These are phyloP conservation scores for Pitangus sulphuratus DNA, from an alignment of 2,797 vertebrate genomes.

Conservation along the genomic window DNA sequence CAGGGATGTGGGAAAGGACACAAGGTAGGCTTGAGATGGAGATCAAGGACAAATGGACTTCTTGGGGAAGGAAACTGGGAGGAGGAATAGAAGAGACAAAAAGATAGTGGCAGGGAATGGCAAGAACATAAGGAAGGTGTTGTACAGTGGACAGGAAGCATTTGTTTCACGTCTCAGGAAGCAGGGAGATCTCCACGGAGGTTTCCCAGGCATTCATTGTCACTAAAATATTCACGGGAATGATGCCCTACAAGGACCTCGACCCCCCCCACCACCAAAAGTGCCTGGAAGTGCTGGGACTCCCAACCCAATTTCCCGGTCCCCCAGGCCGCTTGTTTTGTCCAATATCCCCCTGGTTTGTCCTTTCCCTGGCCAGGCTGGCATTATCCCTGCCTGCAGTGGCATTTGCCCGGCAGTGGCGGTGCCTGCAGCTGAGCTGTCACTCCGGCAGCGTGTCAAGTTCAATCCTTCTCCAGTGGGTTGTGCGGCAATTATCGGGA, in stretches of 20 bases:
- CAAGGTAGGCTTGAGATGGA: not conserved
- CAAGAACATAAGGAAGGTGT: not conserved
- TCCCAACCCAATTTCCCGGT: not conserved
- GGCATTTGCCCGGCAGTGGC: not conserved
- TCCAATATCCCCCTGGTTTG: rapidly evolving
- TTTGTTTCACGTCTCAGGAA: not conserved
- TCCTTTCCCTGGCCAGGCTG: not conserved
- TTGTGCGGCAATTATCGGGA: not conserved
- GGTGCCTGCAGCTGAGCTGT: not conserved
- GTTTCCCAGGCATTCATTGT: not conserved
- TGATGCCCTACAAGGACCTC: not conserved
- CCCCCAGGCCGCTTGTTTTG: not conserved
- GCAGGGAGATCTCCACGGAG: not conserved
- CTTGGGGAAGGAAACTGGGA: not conserved
- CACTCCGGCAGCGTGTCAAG: rapidly evolving
- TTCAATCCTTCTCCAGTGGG: not conserved
- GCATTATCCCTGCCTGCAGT: not conserved
- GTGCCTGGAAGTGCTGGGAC: not conserved
- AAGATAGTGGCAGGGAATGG: not conserved
- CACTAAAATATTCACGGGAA: not conserved
- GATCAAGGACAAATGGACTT: not conserved
- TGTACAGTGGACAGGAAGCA: not conserved
- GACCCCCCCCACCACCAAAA: rapidly evolving
- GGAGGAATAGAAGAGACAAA: not conserved
- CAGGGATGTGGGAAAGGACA: not conserved